A percentile compares a stretch with the other conserved stretches of the same genome.
phyloP scores from a whole-genome alignment of 2,888 invertebrate species.

The Cephus pygmeus region DNA sequence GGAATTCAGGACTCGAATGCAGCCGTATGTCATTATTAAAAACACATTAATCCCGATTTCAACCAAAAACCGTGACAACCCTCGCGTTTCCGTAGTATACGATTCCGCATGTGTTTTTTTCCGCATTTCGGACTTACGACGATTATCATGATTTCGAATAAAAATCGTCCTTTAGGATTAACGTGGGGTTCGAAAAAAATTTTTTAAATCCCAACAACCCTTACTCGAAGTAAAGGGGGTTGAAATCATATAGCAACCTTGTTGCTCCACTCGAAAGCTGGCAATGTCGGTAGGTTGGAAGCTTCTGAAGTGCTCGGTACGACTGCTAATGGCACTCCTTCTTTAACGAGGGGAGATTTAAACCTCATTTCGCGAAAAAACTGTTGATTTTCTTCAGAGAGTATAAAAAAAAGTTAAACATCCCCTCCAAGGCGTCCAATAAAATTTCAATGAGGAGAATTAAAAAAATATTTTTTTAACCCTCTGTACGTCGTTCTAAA shows the following conservation, averaged over 20 bases:
- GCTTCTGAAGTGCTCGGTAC: constrained; percentile 55
- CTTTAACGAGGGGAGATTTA: constrained; percentile 43
- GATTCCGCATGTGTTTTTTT: background rate
- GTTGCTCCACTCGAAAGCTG: constrained; percentile 44
- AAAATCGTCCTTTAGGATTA: background rate
- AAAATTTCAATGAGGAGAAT: background rate
- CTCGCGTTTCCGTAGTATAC: background rate
- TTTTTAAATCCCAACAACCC: background rate
- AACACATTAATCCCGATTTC: constrained; percentile 57
- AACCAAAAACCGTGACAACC: constrained; percentile 11
- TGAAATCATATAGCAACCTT: constrained; percentile 15
- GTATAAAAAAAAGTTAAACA: background rate
- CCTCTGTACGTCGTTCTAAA: background rate
- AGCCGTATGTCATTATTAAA: constrained; percentile 53
- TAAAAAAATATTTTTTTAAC: background rate
- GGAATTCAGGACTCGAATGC: background rate
- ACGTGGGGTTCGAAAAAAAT: background rate
- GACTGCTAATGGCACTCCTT: constrained; percentile 54
- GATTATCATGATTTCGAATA: background rate
- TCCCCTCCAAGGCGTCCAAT: background rate
- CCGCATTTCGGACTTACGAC: background rate
- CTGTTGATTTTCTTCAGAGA: constrained; percentile 52
- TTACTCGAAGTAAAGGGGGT: constrained; percentile 5
- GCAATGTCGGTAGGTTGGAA: constrained; percentile 40
- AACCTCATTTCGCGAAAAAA: constrained; percentile 58